Conservation (phyloP, 1,140 invertebrate genomes). For the Bombus fervidus region DNA sequence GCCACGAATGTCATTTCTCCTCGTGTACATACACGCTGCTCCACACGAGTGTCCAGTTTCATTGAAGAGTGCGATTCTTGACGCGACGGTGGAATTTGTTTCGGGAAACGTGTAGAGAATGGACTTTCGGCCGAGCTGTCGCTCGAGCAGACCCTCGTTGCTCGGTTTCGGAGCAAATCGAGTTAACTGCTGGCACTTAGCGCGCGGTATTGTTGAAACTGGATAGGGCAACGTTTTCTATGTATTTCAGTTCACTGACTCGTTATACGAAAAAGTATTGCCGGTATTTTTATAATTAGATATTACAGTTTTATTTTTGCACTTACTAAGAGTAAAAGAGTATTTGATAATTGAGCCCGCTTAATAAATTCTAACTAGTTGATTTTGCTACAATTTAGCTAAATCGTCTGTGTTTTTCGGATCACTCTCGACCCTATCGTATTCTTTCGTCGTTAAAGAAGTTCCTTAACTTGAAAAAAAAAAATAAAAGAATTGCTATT, state of each 20-base stretch:
- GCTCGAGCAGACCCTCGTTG: not conserved
- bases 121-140: constrained; percentile 40
- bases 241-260: not conserved
- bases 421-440: no score
- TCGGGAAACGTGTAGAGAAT: constrained; percentile 41
- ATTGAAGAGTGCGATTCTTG: constrained; percentile 66
- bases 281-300: not conserved
- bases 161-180: constrained; percentile 11
- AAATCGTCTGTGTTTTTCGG: no score
- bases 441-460: no score
- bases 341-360: not conserved
- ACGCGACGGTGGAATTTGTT: constrained; percentile 53
- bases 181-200: constrained; percentile 2
- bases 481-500: no score
- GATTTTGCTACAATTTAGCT: no score
- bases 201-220: not conserved
- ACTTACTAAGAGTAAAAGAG: not conserved
- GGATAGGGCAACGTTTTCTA: not conserved
- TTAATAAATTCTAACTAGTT: not conserved
- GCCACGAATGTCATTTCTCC: constrained; percentile 39
- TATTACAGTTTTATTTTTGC: no score
- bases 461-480: no score
- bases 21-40: constrained; percentile 31
- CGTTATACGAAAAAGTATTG: not conserved
- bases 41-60: constrained; percentile 74